Evolutionary conservation across 2,113 vertebrate species (phyloP), one percentile per base, ranked within the genome.

Genomic region (Labeo rohita): DNA sequence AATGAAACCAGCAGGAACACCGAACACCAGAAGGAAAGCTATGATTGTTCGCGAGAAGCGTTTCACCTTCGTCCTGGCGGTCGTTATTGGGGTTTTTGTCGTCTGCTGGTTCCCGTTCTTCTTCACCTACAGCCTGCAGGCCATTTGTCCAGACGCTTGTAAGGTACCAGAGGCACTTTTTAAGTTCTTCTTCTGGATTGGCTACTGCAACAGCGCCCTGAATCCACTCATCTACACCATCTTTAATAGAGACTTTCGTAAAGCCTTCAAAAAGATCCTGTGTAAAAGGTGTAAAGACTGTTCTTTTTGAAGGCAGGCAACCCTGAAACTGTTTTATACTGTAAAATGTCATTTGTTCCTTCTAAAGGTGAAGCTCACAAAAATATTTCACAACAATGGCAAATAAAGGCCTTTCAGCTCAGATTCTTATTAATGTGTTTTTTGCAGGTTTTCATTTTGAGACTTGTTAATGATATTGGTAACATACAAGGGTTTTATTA

Each of bases 21-120:
- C 87, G 21, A 90, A 36, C 86, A 89, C 92, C 5, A 93, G 95
- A 88, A 94, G 94, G 11, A 96, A 96, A 91, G 91, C 95, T 0
- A 93, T 96, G 89, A 90, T 94, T 61, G 95, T 94, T 86, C 86
- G 97, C 8, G 97, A 98, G 92, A 97, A 96, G 82, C 94, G 96
- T 2, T 97, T 98, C 90, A 98, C 97, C 75, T 96, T 97, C 0
- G 97, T 98, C 28, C 66, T 98, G 79, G 96, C 97, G 0, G 97
- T 98, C 12, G 97, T 98, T 76, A 97, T 98, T 0, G 97, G 97
- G 0, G 97, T 95, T 12, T 98, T 98, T 0, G 94, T 98, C 9
- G 87, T 97, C 84, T 98, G 97, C 91, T 98, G 97, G 97, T 98
- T 98, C 91, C 97, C 97, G 0, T 98, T 98, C 89, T 98, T 98